Base-by-base conservation (phyloP, 2,113 vertebrate species). In the Cyanocitta stelleri region DNA sequence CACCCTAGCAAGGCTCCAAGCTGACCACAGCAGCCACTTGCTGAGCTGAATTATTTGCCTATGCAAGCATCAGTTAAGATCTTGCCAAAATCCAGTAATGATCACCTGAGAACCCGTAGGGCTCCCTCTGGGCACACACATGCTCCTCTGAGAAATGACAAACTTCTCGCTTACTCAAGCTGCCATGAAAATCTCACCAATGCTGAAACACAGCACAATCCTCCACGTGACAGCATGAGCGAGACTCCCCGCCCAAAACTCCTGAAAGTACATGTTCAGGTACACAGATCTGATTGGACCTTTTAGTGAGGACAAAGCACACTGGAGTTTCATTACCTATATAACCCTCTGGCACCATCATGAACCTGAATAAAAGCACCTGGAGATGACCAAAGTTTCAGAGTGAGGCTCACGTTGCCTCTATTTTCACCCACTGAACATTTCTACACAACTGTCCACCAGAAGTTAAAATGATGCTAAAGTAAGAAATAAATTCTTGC, bases 181-280 rank as follows among this genome's bases (percentile, higher is more conserved):
- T 74, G 32, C 18, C 43, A 69, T 27, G 46, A 84, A 95, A 81
- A 74, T 5, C 17, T 58, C 80, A 89, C 55, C 33, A 46, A 9
- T 27, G 15, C 39, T 43, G 16, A 26, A 67, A 51, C 51, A 89
- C 41, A 83, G 37, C 59, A 30, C 26, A 66, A 77, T 59, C 20
- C 39, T 69, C 80, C 63, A 66, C 0, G 0, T 41, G 54, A 52
- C 44, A 61, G 49, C 6, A 2, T 2, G 13, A 94, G 32, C 0
- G 0, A 85, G 13, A 79, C 16, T 44, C 49, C 79, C 55, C 49
- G 32, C 41, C 35, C 20, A 12, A 62, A 41, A 24, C 16, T 30
- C 41, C 74, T n/a, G 26, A 49, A 11, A 51, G 32, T 26, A 49
- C 22, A 44, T 26, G 18, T 62, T 81, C 80, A 81, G n/a, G 72